Base-by-base conservation (phyloP, 1,140 invertebrate genomes). In the Bombus superbus region DNA sequence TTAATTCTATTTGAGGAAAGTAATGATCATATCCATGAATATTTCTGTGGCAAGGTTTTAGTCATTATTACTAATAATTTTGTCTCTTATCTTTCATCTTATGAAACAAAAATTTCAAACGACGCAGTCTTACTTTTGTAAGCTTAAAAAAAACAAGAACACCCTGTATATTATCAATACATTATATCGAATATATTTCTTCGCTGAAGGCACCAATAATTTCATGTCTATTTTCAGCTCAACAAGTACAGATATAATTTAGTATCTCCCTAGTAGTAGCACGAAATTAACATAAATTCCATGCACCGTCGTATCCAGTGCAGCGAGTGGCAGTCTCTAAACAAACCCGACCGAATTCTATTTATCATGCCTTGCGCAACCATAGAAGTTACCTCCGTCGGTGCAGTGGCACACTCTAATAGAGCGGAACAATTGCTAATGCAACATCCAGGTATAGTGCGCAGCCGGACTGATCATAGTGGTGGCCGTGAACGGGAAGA, bases 401-500 rank as follows among this genome's bases (percentile, higher is more conserved):
- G 57, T n/a, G 25, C 44, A 53, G 62, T 79, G 78, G 35, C 62
- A 77, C 64, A 75, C 62, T 82, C 71, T 78, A 89, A 83, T 79
- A 79, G 80, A 89, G 80, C 85, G 76, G 77, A 53, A 85, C 76
- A 77, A 22, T 83, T 69, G 80, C 72, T 89, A 86, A 89, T 89
- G 74, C 80, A 72, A 86, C 84, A 81, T 81, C 76, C 57, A 72
- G 88, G 81, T 72, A 80, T 62, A 81, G 83, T 42, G 62, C 69
- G 40, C 57, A 53, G 64, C 59, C 32, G 68, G 40, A 47, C 64
- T 77, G 86, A 90, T 90, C 88, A 72, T 87, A 83, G 69, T 64
- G 71, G 75, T 47, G 59, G 57, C 62, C 86, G 86, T 76, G 88
- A 87, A 90, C 89, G 87, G 89, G 88, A 90, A 90, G 89, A 85